Evolutionary conservation across 1,140 invertebrate species (phyloP), one percentile per base, ranked within the genome.

Genomic region (Aphis craccivora): DNA sequence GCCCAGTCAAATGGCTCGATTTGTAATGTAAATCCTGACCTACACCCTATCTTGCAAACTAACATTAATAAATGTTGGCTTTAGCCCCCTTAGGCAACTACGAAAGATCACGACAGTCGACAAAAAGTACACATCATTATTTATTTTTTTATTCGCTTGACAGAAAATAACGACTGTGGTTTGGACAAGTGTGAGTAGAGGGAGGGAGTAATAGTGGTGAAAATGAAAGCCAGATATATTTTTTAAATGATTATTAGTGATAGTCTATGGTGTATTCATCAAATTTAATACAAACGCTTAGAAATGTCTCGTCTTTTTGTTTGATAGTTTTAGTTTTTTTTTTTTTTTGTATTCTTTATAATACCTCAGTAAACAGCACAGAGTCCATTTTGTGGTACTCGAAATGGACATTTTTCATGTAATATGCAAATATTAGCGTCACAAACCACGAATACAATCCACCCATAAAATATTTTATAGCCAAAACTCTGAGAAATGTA

Each of bases 81-180:
- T 90, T 90, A 67, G 89, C 55, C 55, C 55, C 40, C 25, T 67
- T n/a, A 43, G 89, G 53, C 89, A 30, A 67, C 53, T 18, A 43
- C 53, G 89, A 90, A 67, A 90, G 89, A 90, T 90, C 89, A 43
- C 37, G 55, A 90, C 89, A 90, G 89, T 90, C 89, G 53, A 90
- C 89, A 90, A 90, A 90, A 90, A 90, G 89, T 90, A 67, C 89
- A 60, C 89, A 67, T 90, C 89, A 90, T 90, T 90, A 90, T 90
- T 90, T 90, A 67, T 90, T 90, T 90, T 88, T 60, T 90, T 67
- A 90, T 90, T 90, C 37, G 55, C 89, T 90, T 90, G 89, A 67
- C 53, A 90, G 53, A 45, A 90, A 90, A 90, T 90, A 67, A 90
- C 89, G 37, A 90, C 55, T 67, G 37, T 67, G 60, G 60, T 76